Percentiles rank a stretch among this genome's conserved stretches.
These are phyloP conservation scores for Branchinecta lindahli DNA, from an alignment of 1,140 invertebrate genomes.

Conservation along the genomic window DNA sequence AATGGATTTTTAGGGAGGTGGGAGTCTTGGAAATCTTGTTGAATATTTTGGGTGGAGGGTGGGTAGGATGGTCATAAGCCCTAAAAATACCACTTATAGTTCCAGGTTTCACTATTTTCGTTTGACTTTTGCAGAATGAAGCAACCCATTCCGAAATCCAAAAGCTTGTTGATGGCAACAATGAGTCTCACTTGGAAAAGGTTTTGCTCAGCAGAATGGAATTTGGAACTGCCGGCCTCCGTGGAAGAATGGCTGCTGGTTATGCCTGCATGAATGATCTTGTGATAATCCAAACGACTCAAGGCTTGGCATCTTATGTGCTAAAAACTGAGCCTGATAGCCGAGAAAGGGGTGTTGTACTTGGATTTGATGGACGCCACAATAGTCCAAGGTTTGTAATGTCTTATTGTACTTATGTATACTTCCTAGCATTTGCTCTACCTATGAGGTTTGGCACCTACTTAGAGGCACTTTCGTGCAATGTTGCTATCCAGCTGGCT, in stretches of 20 bases:
- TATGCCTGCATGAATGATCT: slow-evolving; percentile 92
- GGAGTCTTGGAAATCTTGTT: no score
- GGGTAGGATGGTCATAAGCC: no score
- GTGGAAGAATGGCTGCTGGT: slow-evolving; percentile 81
- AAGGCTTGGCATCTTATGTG: slow-evolving; percentile 74
- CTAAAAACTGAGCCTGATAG: slow-evolving; percentile 36
- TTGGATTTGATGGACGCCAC: slow-evolving; percentile 89
- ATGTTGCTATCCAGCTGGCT: no score
- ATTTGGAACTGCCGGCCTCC: slow-evolving; percentile 79
- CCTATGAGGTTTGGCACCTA: no score
- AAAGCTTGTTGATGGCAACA: slow-evolving; percentile 33
- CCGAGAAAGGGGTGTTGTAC: slow-evolving; percentile 53
- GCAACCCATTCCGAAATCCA: slow-evolving; percentile 37
- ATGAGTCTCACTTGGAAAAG: slow-evolving; percentile 38
- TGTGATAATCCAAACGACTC: slow-evolving; percentile 87
- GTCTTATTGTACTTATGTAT: background rate
- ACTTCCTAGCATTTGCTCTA: no score
- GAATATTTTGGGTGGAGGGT: no score
- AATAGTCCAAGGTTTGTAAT: slow-evolving; percentile 62
- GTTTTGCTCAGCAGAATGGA: slow-evolving; percentile 49
- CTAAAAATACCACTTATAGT: no score
- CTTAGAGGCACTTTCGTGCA: no score
- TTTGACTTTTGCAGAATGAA: slow-evolving; percentile 34
- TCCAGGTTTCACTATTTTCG: slow-evolving; percentile 9
- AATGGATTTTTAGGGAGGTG: no score